Base-by-base conservation (phyloP, 2,888 invertebrate species). In the Cabera pusaria region DNA sequence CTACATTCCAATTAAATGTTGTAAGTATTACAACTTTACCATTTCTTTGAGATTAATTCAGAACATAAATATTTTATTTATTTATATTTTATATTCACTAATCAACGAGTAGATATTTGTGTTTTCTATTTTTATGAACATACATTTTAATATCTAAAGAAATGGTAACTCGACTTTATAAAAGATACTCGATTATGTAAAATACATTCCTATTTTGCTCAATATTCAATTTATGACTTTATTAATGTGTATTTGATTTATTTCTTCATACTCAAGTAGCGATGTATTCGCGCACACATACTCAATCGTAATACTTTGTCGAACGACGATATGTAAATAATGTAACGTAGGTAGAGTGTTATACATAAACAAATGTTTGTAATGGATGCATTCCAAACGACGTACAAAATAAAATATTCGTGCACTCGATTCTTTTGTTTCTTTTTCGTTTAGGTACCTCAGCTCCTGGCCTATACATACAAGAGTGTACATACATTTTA, bases 401-500 rank as follows among this genome's bases (percentile, higher is more conserved):
- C 78, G 77, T 85, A 83, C 82, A 85, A 84, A 86, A 84, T 85
- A 85, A 85, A 86, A 66, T 81, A 74, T 76, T 76, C 66, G 75
- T 78, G 85, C 86, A 86, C 85, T 85, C 78, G 81, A 78, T 29
- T 19, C 49, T 58, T 52, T 64, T 48, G 56, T 67, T 72, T 71
- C 72, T 57, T 66, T 66, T 20, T 25, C 2, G 2, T 17, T 3
- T 3, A 6, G 2, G 9, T 7, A 8, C 24, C 21, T 16, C 1
- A n/a, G 9, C 22, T 31, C 6, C 27, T 35, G 17, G 19, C 25
- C 27, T 32, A 29, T 28, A 37, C 26, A 23, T 5, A 12, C 12
- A 23, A 28, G 5, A 8, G 27, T 18, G 18, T 1, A 4, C 3
- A n/a, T n/a, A n/a, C n/a, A n/a, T n/a, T n/a, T n/a, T n/a, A n/a